phyloP scores from a whole-genome alignment of 2,113 vertebrate species.

The Zosterops pallidus region DNA sequence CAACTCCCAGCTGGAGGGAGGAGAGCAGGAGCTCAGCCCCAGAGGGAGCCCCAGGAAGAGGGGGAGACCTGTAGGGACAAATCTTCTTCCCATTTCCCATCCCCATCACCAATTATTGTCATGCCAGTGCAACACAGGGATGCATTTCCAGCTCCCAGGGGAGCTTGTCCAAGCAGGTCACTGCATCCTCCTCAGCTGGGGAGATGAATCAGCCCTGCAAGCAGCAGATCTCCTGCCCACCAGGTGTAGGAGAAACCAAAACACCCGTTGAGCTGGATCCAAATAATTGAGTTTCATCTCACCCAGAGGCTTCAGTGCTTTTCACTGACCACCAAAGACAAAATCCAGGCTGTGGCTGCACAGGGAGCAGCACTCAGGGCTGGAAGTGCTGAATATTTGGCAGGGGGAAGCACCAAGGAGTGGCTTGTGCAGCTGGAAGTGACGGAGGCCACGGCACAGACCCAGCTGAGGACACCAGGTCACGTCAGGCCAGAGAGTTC shows the following conservation, averaged over 20 bases:
- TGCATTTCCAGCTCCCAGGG: constrained; percentile 16
- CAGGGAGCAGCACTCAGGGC: background rate
- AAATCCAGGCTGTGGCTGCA: background rate
- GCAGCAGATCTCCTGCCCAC: constrained; percentile 20
- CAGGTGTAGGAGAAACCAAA: constrained; percentile 9
- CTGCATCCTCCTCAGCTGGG: constrained; percentile 6
- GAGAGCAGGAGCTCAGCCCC: background rate
- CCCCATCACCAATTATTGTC: background rate
- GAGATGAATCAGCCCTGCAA: constrained; percentile 45
- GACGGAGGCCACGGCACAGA: background rate
- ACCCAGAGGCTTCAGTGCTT: background rate
- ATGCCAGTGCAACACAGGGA: background rate
- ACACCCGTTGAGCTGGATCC: background rate
- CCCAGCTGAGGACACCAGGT: background rate
- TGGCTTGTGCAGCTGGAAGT: background rate
- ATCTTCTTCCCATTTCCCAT: constrained; percentile 5
- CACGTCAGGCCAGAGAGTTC: background rate
- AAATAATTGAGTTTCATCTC: background rate
- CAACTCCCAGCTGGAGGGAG: background rate
- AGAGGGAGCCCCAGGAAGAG: background rate
- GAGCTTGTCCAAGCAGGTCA: constrained; percentile 62
- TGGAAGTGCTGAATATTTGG: background rate
- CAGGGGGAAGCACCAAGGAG: background rate
- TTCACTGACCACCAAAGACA: background rate
- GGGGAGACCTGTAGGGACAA: constrained; percentile 16